phyloP scores from a whole-genome alignment of 2,888 invertebrate species.

The Aporophyla nigra region DNA sequence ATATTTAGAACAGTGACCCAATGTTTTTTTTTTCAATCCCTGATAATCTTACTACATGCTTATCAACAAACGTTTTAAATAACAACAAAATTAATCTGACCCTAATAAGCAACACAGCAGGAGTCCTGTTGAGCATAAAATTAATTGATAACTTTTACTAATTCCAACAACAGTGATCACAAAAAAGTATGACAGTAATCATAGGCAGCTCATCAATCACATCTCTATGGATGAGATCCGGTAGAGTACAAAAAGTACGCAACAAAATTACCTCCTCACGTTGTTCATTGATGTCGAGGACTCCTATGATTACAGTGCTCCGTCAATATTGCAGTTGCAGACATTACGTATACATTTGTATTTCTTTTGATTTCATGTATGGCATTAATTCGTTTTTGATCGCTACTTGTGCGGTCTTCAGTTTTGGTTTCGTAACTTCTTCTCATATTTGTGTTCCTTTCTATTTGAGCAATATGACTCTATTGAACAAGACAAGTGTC shows the following conservation, averaged over 20 bases:
- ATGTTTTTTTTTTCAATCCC: background rate
- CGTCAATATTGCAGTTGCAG: conserved; percentile 51
- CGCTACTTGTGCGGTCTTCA: conserved; percentile 38
- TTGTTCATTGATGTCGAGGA: conserved; percentile 55
- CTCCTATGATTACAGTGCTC: conserved; percentile 41
- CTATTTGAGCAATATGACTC: conserved; percentile 35
- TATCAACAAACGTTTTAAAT: background rate
- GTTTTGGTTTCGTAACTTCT: conserved; percentile 37
- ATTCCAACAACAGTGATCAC: conserved; percentile 20
- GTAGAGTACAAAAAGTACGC: conserved; percentile 57
- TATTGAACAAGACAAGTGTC: conserved; percentile 22
- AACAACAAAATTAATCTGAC: conserved; percentile 21
- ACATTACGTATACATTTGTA: conserved; percentile 25
- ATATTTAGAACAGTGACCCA: background rate
- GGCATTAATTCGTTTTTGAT: conserved; percentile 49
- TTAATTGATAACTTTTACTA: conserved; percentile 39
- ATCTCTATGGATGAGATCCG: conserved; percentile 49
- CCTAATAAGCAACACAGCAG: conserved; percentile 26
- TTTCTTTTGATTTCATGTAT: conserved; percentile 55
- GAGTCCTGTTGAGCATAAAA: conserved; percentile 20
- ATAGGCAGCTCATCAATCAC: conserved; percentile 54
- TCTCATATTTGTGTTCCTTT: conserved; percentile 37
- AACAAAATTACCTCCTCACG: conserved; percentile 7
- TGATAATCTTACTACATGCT: background rate
- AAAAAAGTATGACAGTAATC: conserved; percentile 55